Evolutionary conservation across 2,797 vertebrate genomes (phyloP).

Genomic region (Scomberomorus guttatus): DNA sequence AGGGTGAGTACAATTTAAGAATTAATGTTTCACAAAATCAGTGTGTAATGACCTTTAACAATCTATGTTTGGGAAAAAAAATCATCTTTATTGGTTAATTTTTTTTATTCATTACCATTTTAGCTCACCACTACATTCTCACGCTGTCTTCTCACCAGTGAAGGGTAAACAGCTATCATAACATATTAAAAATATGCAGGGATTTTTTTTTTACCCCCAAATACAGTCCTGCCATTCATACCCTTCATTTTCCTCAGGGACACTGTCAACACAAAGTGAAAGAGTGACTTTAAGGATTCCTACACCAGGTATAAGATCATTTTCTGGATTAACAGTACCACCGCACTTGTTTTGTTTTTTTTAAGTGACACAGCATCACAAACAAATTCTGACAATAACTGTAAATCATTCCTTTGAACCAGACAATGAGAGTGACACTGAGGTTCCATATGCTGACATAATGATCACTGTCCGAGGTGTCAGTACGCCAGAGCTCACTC

Average conservation of each 20-base stretch:
- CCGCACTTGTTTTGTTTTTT: not conserved
- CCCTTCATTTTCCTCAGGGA: slow-evolving; percentile 40
- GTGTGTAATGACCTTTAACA: not conserved
- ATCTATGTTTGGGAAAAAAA: not conserved
- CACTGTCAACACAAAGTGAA: slow-evolving; percentile 63
- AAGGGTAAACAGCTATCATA: slow-evolving; percentile 58
- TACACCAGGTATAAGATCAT: slow-evolving; percentile 63
- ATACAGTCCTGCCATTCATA: not conserved
- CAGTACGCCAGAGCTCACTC: slow-evolving; percentile 85
- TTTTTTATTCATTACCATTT: slow-evolving; percentile 10
- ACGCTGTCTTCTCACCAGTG: slow-evolving; percentile 26
- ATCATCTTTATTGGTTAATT: not conserved
- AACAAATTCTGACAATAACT: slow-evolving; percentile 4
- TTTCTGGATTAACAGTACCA: not conserved
- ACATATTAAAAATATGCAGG: not conserved
- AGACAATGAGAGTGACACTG: slow-evolving; percentile 85
- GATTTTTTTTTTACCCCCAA: not conserved
- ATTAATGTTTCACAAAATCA: not conserved
- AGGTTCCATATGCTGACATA: slow-evolving; percentile 89
- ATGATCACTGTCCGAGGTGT: slow-evolving; percentile 85
- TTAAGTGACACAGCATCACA: not conserved
- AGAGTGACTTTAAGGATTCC: slow-evolving; percentile 73
- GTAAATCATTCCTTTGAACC: slow-evolving; percentile 13
- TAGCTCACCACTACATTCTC: slow-evolving; percentile 58
- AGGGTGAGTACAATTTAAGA: slow-evolving; percentile 60